Percentiles rank a stretch among this genome's conserved stretches.
phyloP scores from a whole-genome alignment of 2,797 vertebrate species.

The Phalanger gymnotis region DNA sequence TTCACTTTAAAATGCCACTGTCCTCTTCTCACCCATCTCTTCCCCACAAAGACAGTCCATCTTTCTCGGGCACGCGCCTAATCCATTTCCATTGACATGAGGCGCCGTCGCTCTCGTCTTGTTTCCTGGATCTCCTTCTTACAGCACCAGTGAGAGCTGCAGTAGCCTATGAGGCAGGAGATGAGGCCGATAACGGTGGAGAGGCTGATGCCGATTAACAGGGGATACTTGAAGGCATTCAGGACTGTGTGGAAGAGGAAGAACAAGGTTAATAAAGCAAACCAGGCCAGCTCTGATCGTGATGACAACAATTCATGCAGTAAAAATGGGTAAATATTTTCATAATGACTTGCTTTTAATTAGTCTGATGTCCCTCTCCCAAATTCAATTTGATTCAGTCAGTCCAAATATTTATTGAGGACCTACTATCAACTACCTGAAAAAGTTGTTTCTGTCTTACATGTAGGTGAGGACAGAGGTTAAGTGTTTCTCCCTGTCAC shows the following conservation, averaged over 20 bases:
- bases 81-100: slow-evolving; percentile 97
- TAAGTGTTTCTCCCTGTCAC: neutral
- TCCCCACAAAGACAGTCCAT: slow-evolving; percentile 28
- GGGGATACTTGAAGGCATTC: slow-evolving; percentile 94
- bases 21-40: slow-evolving; percentile 71
- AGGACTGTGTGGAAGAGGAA: slow-evolving; percentile 86
- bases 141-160: slow-evolving; percentile 94
- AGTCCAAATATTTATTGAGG: neutral
- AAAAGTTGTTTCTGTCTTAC: neutral
- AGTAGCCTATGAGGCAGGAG: slow-evolving; percentile 94
- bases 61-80: slow-evolving; percentile 78
- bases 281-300: neutral
- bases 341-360: neutral
- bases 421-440: neutral
- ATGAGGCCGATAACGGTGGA: slow-evolving; percentile 91
- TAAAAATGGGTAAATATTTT: neutral
- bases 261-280: neutral
- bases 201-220: slow-evolving; percentile 91
- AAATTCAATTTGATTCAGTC: neutral
- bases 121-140: slow-evolving; percentile 90
- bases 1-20: slow-evolving; percentile 37
- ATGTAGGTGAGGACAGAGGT: neutral
- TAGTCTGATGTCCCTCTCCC: neutral
- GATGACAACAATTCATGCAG: neutral
- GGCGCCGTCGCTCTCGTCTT: slow-evolving; percentile 89